These are phyloP conservation scores for Zaprionus davidi DNA, from an alignment of 1,140 invertebrate species.

Conservation along the genomic window DNA sequence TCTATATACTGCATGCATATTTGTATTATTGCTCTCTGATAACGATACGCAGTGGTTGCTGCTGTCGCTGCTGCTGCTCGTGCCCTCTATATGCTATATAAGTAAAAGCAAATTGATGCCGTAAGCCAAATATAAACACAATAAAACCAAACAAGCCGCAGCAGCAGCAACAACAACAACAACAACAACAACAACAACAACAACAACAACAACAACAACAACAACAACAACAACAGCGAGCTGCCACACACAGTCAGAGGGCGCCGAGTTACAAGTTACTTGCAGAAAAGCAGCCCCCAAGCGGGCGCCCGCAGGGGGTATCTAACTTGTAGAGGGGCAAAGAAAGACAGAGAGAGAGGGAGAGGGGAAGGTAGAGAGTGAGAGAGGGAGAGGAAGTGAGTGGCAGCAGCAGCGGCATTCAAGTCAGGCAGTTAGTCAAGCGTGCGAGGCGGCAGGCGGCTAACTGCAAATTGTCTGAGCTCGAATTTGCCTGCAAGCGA, in stretches of 20 bases:
- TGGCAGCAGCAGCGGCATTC: constrained; percentile 2
- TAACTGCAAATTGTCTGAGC: constrained; percentile 79
- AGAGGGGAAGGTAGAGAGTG: not conserved
- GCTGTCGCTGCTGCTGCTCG: constrained; percentile 28
- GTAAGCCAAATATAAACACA: constrained; percentile 82
- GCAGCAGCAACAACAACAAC: constrained; percentile 61
- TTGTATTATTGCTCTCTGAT: constrained; percentile 77
- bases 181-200: no score
- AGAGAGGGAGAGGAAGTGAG: constrained; percentile 31
- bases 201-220: constrained; percentile 64
- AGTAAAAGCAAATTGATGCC: constrained; percentile 79
- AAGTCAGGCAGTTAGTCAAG: constrained; percentile 69
- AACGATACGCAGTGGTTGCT: constrained; percentile 62
- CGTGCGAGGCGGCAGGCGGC: constrained; percentile 53
- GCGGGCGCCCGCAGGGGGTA: constrained; percentile 13
- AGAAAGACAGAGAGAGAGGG: not conserved
- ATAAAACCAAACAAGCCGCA: constrained; percentile 81
- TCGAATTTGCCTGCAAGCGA: constrained; percentile 67
- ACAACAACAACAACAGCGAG: not conserved
- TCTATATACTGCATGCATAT: constrained; percentile 56
- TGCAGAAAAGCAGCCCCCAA: constrained; percentile 18
- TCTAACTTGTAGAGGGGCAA: not conserved
- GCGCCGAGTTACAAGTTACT: constrained; percentile 41
- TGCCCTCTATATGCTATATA: constrained; percentile 55
- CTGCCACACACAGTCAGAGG: constrained; percentile 38